phyloP scores from a whole-genome alignment of 2,888 invertebrate genomes.

The Gymnosoma rotundatum region DNA sequence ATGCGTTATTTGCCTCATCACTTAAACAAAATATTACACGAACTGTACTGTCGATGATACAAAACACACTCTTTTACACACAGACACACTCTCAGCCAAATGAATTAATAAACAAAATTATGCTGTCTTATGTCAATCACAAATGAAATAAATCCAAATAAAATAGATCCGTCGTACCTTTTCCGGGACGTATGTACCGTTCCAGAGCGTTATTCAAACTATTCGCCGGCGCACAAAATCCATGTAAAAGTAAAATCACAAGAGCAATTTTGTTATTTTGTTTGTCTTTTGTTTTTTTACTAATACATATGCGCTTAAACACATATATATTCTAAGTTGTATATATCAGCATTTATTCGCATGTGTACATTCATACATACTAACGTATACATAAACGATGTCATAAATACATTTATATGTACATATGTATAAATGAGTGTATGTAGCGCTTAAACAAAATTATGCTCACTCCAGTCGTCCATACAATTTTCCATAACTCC shows the following conservation, averaged over 20 bases:
- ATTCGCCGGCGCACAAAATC: conserved; percentile 73
- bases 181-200: conserved; percentile 73
- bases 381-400: background rate
- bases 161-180: conserved; percentile 38
- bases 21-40: conserved; percentile 23
- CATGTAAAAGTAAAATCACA: conserved; percentile 57
- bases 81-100: background rate
- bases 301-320: background rate
- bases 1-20: conserved; percentile 26
- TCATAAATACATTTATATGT: background rate
- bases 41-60: conserved; percentile 55
- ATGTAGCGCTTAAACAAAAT: conserved; percentile 44
- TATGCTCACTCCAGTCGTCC: conserved; percentile 50
- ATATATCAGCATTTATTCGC: background rate
- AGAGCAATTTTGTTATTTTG: conserved; percentile 48
- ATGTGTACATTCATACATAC: background rate
- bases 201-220: conserved; percentile 77
- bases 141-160: conserved; percentile 6
- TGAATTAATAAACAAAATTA: conserved; percentile 2
- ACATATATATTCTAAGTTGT: background rate
- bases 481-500: conserved; percentile 59
- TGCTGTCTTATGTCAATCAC: conserved; percentile 43
- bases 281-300: conserved; percentile 31
- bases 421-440: too few relatives aligned
- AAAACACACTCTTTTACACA: conserved; percentile 21